Evolutionary conservation across 2,113 vertebrate genomes (phyloP).

Genomic region (Tychaedon coryphoeus): DNA sequence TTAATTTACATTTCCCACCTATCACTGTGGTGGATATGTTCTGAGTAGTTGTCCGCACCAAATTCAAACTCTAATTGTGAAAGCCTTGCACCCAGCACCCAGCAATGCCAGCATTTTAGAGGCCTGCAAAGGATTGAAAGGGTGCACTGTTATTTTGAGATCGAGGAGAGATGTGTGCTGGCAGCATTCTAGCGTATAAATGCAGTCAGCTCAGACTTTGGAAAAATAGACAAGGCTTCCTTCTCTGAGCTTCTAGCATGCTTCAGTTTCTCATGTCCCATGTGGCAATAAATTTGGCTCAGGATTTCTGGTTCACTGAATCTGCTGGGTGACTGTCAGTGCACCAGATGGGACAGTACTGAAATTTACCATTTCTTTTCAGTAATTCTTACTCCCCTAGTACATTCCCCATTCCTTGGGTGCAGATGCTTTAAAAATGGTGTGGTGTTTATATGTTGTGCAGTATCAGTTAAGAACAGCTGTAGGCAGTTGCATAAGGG

Average conservation of each 20-base stretch:
- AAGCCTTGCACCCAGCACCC: neutral
- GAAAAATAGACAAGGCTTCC: neutral
- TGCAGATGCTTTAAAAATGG: neutral
- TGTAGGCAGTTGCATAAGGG: neutral
- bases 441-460: neutral
- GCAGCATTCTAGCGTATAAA: neutral
- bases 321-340: neutral
- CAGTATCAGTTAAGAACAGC: neutral
- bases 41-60: neutral
- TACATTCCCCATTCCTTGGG: neutral
- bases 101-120: neutral
- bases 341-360: neutral
- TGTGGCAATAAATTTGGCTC: neutral
- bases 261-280: neutral
- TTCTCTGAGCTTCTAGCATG: neutral
- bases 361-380: neutral
- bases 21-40: rapidly evolving
- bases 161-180: neutral
- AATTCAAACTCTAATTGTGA: neutral
- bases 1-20: neutral
- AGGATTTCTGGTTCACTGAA: neutral
- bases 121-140: neutral
- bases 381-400: neutral
- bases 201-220: neutral
- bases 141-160: neutral